phyloP scores from a whole-genome alignment of 2,113 vertebrate genomes.

The Tychaedon coryphoeus region DNA sequence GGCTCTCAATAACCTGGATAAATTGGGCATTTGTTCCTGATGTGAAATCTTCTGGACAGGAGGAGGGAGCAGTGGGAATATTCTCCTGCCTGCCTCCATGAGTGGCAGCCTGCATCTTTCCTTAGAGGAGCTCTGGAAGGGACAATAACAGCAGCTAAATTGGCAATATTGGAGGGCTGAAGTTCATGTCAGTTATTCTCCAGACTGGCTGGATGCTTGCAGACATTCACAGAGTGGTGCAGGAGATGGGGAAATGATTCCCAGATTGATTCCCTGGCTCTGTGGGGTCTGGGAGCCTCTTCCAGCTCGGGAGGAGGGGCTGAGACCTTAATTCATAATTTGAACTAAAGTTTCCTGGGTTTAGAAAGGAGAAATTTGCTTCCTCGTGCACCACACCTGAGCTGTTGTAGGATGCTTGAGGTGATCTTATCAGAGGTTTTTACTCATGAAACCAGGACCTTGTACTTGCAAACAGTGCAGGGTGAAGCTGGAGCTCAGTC shows the following conservation, averaged over 20 bases:
- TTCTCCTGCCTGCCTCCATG: not conserved
- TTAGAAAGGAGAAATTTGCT: not conserved
- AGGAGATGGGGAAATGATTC: not conserved
- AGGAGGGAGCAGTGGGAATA: not conserved
- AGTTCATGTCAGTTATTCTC: not conserved
- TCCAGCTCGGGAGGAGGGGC: not conserved
- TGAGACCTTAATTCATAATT: not conserved
- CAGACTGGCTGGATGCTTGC: not conserved
- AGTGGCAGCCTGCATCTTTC: not conserved
- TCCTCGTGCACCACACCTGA: not conserved
- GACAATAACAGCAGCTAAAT: not conserved
- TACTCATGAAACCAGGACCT: not conserved
- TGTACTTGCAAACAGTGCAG: not conserved
- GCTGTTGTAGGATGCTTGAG: rapidly evolving
- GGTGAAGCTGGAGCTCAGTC: not conserved
- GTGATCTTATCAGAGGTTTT: not conserved
- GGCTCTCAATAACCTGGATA: not conserved
- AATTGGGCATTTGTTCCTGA: not conserved
- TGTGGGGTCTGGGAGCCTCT: not conserved
- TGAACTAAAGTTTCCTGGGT: not conserved
- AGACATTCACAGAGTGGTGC: not conserved
- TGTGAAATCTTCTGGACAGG: not conserved
- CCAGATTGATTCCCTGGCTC: not conserved
- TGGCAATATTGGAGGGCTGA: not conserved
- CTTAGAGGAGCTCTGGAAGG: not conserved